Base-by-base conservation (phyloP, 2,113 vertebrate genomes). In the Manacus vitellinus region DNA sequence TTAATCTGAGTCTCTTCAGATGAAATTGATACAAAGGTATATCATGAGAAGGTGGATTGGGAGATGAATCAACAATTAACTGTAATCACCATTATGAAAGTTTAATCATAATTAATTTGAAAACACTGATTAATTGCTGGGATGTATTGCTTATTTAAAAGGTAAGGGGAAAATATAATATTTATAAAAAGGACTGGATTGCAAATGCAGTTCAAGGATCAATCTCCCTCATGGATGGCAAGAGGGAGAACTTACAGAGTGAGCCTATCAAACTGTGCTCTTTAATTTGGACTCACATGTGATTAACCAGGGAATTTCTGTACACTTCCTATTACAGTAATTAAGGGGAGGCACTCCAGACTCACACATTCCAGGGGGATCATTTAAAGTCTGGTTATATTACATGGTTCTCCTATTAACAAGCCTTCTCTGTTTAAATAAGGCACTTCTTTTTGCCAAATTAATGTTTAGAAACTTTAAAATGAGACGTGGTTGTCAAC, bases 61-160 rank as follows among this genome's bases (percentile, higher is more conserved):
- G 70, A 98, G 83, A 95, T 94, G 44, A 97, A 97, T 92, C 63
- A 97, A 97, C 92, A 98, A 97, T 97, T 98, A 98, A 91, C 52
- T 71, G 43, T 88, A 97, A 97, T 97, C 75, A 87, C 67, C 24
- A 97, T 95, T 98, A 97, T 83, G 76, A 90, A 98, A 95, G 46
- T 95, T 97, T 95, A 98, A 97, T 97, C 88, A 96, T 95, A 97
- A 97, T 97, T 97, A 97, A 97, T 97, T 96, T 97, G 72, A 96
- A 97, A 97, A 96, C 78, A 94, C 72, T 94, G 81, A 98, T 97
- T 95, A 97, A 97, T 85, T 97, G 54, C 80, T 97, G 90, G 41
- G 62, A 95, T 83, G 71, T 43, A 96, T 96, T 89, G 73, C 65
- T 84, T 90, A 84, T 89, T 97, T 96, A 67, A 95, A 95, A 96